Base-by-base conservation (phyloP, 2,888 invertebrate species). In the Drosophila seclusa region DNA sequence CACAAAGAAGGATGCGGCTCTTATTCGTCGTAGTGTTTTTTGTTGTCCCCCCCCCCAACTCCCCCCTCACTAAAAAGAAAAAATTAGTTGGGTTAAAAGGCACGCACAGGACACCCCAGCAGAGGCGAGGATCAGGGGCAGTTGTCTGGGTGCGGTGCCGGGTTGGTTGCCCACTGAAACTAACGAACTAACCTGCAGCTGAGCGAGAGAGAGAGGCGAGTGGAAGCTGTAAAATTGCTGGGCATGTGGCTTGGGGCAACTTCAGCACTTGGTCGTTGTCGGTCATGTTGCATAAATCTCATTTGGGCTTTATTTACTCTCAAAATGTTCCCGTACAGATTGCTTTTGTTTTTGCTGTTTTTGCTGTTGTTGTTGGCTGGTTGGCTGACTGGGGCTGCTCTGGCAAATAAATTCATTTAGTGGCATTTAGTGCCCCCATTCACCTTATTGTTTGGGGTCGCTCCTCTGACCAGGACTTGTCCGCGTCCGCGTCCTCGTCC, bases 251-350 rank as follows among this genome's bases (percentile, higher is more conserved):
- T 71, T 74, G 82, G 76, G 79, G 71, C 73, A 86, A 88, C 89
- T 85, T 90, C 89, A 90, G 90, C 90, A 86, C 90, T 85, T 88
- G 85, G 81, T 80, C 86, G 88, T 84, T 89, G 90, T 84, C 84
- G 85, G 80, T 82, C 87, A 91, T 90, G 83, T 87, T 83, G 89
- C 90, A 89, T 89, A 91, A 89, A 89, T 91, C 90, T 90, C 91
- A 91, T 91, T 89, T 90, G 87, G 90, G 85, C 82, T 89, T 91
- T 90, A 87, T 89, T 91, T 91, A 85, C 82, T 90, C 88, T 80
- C 87, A 82, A 90, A 90, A 90, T 86, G 87, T 83, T 81, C 70
- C 74, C 68, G 83, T 55, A 76, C 80, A 80, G 83, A 80, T 82
- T 80, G 82, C 76, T 68, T 49, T 67, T 78, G 68, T 65, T 80